Conservation (phyloP, 1,140 invertebrate species). For the Littorina saxatilis region DNA sequence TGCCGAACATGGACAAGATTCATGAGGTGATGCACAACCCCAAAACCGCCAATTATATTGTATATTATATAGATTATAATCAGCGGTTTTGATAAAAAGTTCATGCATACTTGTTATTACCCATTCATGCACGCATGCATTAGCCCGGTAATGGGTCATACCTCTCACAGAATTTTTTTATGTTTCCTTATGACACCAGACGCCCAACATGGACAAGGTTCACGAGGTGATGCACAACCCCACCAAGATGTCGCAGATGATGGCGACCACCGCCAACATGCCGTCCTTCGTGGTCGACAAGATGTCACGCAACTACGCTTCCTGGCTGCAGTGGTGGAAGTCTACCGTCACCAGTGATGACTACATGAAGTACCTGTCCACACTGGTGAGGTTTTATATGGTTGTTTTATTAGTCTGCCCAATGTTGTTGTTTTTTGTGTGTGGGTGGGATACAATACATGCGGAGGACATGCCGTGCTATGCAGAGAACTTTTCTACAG, state of each 20-base stretch:
- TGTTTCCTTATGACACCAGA: too few species aligned
- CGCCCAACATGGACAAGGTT: constrained; percentile 63
- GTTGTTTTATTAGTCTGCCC: too few species aligned
- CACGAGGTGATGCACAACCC: constrained; percentile 61
- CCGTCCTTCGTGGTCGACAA: constrained; percentile 68
- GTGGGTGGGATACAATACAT: too few species aligned
- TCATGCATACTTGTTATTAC: too few species aligned
- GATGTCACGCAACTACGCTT: constrained; percentile 69
- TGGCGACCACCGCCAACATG: constrained; percentile 53
- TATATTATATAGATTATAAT: too few species aligned
- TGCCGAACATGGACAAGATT: constrained; percentile 63
- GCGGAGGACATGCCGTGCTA: too few species aligned
- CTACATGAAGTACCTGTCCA: constrained; percentile 75
- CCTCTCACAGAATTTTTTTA: too few species aligned
- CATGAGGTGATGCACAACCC: constrained; percentile 62
- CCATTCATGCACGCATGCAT: too few species aligned
- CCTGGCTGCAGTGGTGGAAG: constrained; percentile 75
- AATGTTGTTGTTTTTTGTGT: neutral
- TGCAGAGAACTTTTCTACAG: too few species aligned
- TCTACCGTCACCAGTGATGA: constrained; percentile 73
- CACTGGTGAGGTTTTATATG: constrained; percentile 61
- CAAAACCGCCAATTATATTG: too few species aligned
- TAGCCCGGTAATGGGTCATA: too few species aligned
- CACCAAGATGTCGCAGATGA: constrained; percentile 58
- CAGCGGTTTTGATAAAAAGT: too few species aligned